These are phyloP conservation scores for Coenonympha arcania DNA, from an alignment of 2,888 invertebrate genomes.

Conservation along the genomic window DNA sequence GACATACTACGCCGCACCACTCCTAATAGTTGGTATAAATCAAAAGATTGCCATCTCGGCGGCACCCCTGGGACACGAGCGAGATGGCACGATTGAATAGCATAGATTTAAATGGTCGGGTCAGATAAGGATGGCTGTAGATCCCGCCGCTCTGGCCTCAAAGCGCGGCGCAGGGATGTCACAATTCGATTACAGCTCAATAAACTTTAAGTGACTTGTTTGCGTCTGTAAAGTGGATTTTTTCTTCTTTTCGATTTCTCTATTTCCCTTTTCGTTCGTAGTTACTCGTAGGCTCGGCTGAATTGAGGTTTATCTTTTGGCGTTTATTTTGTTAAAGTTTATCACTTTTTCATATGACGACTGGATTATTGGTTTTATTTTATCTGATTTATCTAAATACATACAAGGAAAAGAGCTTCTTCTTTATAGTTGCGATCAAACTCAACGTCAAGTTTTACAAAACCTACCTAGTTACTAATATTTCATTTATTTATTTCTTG, in stretches of 20 bases:
- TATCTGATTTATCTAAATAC: background rate
- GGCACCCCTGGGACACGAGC: constrained; percentile 73
- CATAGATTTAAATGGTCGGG: constrained; percentile 73
- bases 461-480: no score
- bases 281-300: constrained; percentile 16
- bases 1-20: constrained; percentile 67
- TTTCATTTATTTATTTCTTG: no score
- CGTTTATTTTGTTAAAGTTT: background rate
- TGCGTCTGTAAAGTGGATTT: constrained; percentile 73
- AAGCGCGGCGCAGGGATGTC: constrained; percentile 64
- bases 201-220: constrained; percentile 75
- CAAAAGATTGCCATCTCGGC: constrained; percentile 74
- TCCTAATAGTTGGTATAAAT: constrained; percentile 75
- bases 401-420: no score
- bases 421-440: no score
- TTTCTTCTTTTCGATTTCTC: constrained; percentile 65
- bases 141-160: constrained; percentile 55
- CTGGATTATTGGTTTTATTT: background rate
- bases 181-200: constrained; percentile 75
- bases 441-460: no score
- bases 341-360: background rate
- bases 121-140: constrained; percentile 71
- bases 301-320: constrained; percentile 12
- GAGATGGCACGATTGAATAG: constrained; percentile 74
- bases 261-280: constrained; percentile 46